Percentiles rank a stretch among this genome's conserved stretches.
Evolutionary conservation across 2,888 invertebrate genomes (phyloP).

Genomic region (Notocelia uddmanniana): DNA sequence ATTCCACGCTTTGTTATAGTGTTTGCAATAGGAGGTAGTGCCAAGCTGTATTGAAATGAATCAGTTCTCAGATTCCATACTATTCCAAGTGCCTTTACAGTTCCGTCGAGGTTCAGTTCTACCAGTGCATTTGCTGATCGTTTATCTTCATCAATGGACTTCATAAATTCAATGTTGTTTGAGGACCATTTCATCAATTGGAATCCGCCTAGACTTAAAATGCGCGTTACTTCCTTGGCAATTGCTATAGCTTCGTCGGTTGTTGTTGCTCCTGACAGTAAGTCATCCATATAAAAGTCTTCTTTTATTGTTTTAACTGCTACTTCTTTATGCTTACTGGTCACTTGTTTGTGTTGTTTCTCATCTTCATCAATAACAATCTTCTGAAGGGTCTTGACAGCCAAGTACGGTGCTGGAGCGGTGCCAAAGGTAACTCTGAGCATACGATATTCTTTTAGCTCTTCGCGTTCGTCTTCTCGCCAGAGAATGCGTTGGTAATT

Average conservation of each 20-base stretch:
- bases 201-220: no score
- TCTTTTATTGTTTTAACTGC: constrained; percentile 49
- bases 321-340: constrained; percentile 36
- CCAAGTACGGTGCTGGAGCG: constrained; percentile 33
- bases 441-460: constrained; percentile 24
- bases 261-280: no score
- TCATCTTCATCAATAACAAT: constrained; percentile 26
- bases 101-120: no score
- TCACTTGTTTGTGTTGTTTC: not conserved
- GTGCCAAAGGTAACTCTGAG: constrained; percentile 38
- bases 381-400: constrained; percentile 40
- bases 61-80: constrained; percentile 4
- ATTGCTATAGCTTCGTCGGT: no score
- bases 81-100: no score
- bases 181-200: no score
- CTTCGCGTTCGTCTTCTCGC: constrained; percentile 1
- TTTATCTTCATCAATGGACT: no score
- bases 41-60: not conserved
- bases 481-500: constrained; percentile 33
- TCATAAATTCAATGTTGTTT: no score
- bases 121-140: no score
- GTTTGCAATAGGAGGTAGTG: constrained; percentile 35
- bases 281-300: no score
- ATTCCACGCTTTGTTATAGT: constrained; percentile 5
- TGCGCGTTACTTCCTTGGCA: no score